Evolutionary conservation across 2,888 invertebrate genomes (phyloP).

Genomic region (Campoplex nolae): DNA sequence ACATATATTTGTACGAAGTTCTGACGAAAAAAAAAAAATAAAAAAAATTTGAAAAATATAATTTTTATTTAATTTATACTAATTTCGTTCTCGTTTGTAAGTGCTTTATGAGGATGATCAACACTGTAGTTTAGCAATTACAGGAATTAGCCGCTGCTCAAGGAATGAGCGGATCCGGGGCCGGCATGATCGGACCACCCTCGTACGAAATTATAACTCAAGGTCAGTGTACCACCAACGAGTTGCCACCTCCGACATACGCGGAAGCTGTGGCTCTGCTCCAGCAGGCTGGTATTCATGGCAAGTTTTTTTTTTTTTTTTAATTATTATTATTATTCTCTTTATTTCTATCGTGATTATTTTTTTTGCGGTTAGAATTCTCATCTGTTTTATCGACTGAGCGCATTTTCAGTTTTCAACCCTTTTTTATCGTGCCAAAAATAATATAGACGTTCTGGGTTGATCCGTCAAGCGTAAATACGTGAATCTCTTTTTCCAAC

Average conservation of each 20-base stretch:
- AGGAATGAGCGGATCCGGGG: constrained; percentile 85
- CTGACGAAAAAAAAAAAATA: background rate
- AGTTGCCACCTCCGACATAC: constrained; percentile 88
- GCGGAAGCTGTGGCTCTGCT: constrained; percentile 86
- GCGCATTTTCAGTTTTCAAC: background rate
- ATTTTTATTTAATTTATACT: no score
- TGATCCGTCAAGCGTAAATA: background rate
- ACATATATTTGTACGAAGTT: background rate
- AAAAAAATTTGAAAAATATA: background rate
- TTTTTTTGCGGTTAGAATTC: background rate
- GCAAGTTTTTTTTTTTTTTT: constrained; percentile 66
- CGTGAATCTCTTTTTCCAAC: background rate
- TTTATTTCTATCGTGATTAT: background rate
- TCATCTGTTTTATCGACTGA: background rate
- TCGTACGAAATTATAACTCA: constrained; percentile 87
- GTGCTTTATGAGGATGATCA: constrained; percentile 40
- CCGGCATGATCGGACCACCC: constrained; percentile 86
- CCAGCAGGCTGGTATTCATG: constrained; percentile 76
- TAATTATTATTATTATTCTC: constrained; percentile 5
- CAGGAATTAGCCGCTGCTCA: constrained; percentile 87
- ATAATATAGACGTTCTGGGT: background rate
- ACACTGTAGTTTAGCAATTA: constrained; percentile 77
- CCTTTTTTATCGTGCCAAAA: background rate
- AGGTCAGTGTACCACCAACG: constrained; percentile 84
- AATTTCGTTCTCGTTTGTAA: background rate